Percentiles rank a stretch among this genome's conserved stretches.
phyloP scores from a whole-genome alignment of 2,113 vertebrate species.

The Psilopogon haemacephalus region DNA sequence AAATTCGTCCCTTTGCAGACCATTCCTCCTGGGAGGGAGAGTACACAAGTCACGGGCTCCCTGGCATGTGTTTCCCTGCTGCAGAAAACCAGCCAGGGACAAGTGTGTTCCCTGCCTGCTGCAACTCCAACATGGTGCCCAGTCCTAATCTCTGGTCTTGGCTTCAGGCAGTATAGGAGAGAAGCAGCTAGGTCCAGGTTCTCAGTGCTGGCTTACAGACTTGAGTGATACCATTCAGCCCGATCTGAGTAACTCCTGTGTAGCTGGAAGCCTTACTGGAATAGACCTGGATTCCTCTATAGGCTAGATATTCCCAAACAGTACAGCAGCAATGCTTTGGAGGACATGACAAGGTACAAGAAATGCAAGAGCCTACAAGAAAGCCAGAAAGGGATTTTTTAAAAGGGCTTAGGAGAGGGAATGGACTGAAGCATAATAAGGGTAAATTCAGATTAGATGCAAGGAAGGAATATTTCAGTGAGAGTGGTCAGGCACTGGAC shows the following conservation, averaged over 20 bases:
- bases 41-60: background rate
- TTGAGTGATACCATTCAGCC: fast-evolving
- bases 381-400: background rate
- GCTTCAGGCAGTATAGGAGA: background rate
- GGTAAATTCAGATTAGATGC: no score
- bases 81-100: background rate
- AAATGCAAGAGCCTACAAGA: background rate
- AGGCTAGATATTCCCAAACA: no score
- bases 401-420: no score
- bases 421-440: no score
- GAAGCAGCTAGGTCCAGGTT: background rate
- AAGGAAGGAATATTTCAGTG: no score
- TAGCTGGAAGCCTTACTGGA: background rate
- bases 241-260: background rate
- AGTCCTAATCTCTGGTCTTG: no score
- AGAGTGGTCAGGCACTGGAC: no score
- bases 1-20: background rate
- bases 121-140: fast-evolving
- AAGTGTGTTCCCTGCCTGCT: fast-evolving
- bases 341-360: fast-evolving
- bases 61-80: background rate
- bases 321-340: background rate
- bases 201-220: fast-evolving
- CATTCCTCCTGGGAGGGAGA: background rate
- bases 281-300: fast-evolving